Evolutionary conservation across 2,888 invertebrate genomes (phyloP).

Genomic region (Scrobipalpa costella): DNA sequence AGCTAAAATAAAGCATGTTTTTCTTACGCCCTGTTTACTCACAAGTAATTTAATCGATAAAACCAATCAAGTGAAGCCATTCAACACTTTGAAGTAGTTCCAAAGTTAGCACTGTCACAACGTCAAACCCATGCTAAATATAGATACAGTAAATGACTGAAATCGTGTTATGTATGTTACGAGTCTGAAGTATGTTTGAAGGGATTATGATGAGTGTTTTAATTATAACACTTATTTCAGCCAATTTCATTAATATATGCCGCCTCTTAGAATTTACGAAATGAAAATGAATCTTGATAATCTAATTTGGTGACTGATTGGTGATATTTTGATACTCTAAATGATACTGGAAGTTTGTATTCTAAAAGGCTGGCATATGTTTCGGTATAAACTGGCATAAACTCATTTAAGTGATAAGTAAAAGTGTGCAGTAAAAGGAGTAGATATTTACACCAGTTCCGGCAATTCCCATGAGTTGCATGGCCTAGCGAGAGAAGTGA

Average conservation of each 20-base stretch:
- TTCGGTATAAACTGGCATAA: slow-evolving; percentile 39
- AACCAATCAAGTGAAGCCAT: slow-evolving; percentile 20
- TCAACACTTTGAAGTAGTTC: slow-evolving; percentile 13
- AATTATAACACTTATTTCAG: slow-evolving; percentile 51
- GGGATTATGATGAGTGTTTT: slow-evolving; percentile 16
- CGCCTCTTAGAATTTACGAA: slow-evolving; percentile 42
- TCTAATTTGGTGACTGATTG: not conserved
- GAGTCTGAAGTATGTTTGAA: slow-evolving; percentile 27
- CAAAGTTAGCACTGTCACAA: slow-evolving; percentile 27
- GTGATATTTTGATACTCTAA: not conserved
- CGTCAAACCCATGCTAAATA: slow-evolving; percentile 26
- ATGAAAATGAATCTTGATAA: slow-evolving; percentile 19
- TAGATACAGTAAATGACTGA: slow-evolving; percentile 43
- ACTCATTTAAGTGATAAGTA: slow-evolving; percentile 52
- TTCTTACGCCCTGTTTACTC: not conserved
- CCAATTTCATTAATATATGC: slow-evolving; percentile 42
- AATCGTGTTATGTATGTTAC: slow-evolving; percentile 45
- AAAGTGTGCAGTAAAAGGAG: slow-evolving; percentile 75
- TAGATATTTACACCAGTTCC: slow-evolving; percentile 93
- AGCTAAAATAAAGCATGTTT: not conserved
- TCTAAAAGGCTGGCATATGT: slow-evolving; percentile 45
- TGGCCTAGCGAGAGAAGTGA: slow-evolving; percentile 86
- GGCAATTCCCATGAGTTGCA: slow-evolving; percentile 95
- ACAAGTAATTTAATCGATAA: slow-evolving; percentile 5
- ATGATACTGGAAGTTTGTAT: slow-evolving; percentile 11